These are phyloP conservation scores for Tinamus major DNA, from an alignment of 2,797 vertebrate species.

Conservation along the genomic window DNA sequence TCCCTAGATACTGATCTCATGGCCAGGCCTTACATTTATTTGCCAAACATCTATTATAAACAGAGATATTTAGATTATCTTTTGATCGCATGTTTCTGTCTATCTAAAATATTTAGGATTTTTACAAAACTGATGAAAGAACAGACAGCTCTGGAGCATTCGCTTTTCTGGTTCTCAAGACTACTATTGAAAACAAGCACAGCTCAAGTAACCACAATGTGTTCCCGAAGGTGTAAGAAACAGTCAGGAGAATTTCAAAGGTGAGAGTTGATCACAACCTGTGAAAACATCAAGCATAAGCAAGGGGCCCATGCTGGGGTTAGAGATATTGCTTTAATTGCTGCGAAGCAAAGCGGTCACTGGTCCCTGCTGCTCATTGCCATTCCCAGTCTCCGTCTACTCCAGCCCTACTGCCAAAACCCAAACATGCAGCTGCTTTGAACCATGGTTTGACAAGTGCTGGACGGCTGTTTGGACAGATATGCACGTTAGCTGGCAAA, in stretches of 20 bases:
- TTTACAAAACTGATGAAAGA: background rate
- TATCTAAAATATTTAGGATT: background rate
- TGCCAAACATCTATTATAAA: background rate
- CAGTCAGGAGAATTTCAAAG: background rate
- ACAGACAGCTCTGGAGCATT: background rate
- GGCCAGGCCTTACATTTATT: background rate
- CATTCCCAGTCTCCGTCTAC: background rate
- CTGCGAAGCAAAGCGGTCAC: background rate
- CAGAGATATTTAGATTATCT: background rate
- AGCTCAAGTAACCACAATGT: background rate
- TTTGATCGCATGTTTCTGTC: background rate
- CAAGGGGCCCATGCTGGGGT: background rate
- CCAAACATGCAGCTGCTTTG: background rate
- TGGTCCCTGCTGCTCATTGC: background rate
- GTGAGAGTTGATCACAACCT: background rate
- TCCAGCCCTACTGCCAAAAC: background rate
- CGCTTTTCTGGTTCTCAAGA: background rate
- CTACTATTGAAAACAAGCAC: background rate
- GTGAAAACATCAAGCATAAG: background rate
- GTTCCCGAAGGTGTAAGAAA: background rate
- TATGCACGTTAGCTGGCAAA: background rate
- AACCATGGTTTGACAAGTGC: background rate
- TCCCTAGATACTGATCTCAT: background rate
- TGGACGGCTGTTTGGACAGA: background rate
- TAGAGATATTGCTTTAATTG: background rate